These are phyloP conservation scores for Vanessa cardui DNA, from an alignment of 2,888 invertebrate genomes.

Conservation along the genomic window DNA sequence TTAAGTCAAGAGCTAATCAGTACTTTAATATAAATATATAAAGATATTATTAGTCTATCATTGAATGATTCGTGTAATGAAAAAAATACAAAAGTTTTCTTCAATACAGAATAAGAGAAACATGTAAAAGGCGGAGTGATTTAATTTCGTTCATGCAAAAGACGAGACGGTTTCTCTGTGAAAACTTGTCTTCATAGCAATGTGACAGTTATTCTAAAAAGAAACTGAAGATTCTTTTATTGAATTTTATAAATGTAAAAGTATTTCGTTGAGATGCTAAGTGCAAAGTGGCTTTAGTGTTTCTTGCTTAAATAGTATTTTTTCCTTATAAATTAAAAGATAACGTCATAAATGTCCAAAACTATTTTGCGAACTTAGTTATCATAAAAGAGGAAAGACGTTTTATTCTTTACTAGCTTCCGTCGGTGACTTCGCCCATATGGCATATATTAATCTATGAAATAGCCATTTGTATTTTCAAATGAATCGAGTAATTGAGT, in stretches of 20 bases:
- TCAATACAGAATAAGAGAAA: constrained; percentile 3
- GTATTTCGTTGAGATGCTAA: neutral
- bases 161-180: neutral
- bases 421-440: no score
- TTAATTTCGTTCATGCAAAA: constrained; percentile 11
- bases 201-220: constrained; percentile 2
- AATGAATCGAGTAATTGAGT: no score
- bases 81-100: neutral
- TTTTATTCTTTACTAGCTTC: no score
- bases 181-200: constrained; percentile 9
- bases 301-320: neutral
- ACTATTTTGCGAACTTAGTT: no score
- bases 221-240: constrained; percentile 4
- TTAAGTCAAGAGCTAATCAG: no score
- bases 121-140: constrained; percentile 8
- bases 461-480: no score
- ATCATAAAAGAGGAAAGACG: no score
- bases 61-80: neutral
- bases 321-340: neutral
- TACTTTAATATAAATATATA: no score
- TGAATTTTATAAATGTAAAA: constrained; percentile 6
- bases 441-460: no score
- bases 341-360: no score
- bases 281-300: neutral
- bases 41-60: neutral